Evolutionary conservation across 2,797 vertebrate species (phyloP).

Genomic region (Gorsachius magnificus): DNA sequence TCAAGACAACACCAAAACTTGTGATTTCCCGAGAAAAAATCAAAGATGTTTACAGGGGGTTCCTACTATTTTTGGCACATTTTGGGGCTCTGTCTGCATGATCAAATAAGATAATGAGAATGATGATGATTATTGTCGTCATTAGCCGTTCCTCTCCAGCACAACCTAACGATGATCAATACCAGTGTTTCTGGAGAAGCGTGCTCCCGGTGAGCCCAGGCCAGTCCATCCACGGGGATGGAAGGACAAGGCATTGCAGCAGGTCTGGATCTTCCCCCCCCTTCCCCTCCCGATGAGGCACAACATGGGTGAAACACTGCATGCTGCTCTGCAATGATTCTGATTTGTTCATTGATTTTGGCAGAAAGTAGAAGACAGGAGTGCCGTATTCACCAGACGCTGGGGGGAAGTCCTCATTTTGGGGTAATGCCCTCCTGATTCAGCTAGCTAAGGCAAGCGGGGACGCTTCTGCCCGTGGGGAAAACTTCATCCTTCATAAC

Average conservation of each 20-base stretch:
- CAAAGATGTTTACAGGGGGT: neutral
- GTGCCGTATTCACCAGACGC: neutral
- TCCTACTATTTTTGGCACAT: neutral
- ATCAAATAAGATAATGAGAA: neutral
- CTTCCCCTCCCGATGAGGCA: neutral
- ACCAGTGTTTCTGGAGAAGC: too few species aligned
- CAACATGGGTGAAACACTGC: neutral
- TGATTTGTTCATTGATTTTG: neutral
- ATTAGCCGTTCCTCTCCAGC: neutral
- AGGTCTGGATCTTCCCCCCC: neutral
- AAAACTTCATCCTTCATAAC: neutral
- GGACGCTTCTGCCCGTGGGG: accelerated
- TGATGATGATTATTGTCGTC: neutral
- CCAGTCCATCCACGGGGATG: neutral
- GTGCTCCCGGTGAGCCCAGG: neutral
- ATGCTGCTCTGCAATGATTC: neutral
- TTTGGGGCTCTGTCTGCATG: neutral
- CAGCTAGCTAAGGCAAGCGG: neutral
- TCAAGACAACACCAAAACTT: neutral
- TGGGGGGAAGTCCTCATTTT: neutral
- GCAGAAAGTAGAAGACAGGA: neutral
- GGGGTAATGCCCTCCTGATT: neutral
- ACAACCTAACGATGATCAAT: neutral
- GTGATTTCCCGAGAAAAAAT: neutral
- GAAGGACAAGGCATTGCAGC: neutral